A percentile compares a stretch with the other conserved stretches of the same genome.
Conservation (phyloP, 2,888 invertebrate genomes). For the Laspeyria flexula region DNA sequence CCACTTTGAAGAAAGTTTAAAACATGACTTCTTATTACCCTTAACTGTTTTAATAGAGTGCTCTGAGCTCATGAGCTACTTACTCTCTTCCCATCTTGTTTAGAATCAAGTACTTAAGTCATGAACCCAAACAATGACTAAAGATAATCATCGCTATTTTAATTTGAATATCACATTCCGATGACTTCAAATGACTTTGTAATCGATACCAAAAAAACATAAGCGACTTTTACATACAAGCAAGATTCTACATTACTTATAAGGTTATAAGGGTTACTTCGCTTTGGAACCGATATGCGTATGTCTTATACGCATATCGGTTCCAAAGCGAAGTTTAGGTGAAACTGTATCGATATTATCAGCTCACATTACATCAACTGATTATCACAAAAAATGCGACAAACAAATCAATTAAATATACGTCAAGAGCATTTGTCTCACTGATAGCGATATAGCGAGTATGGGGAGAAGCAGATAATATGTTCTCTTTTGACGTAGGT, state of each 20-base stretch:
- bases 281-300: no score
- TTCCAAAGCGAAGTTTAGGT: no score
- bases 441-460: not conserved
- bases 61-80: not conserved
- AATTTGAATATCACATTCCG: constrained; percentile 42
- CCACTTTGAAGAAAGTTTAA: no score
- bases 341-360: constrained; percentile 2
- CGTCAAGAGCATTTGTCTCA: constrained; percentile 7
- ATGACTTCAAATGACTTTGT: constrained; percentile 3
- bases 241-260: not conserved
- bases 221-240: not conserved
- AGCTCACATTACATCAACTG: constrained; percentile 26
- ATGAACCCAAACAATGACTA: constrained; percentile 4
- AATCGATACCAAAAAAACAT: not conserved
- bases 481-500: no score
- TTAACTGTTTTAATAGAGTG: not conserved
- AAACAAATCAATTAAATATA: constrained; percentile 47
- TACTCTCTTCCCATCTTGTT: not conserved
- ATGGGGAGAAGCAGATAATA: no score
- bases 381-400: constrained; percentile 44
- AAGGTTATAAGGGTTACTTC: no score
- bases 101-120: not conserved
- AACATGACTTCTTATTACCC: no score
- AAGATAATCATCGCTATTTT: constrained; percentile 21
- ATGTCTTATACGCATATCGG: no score